phyloP scores from a whole-genome alignment of 2,888 invertebrate species.

The Acleris holmiana region DNA sequence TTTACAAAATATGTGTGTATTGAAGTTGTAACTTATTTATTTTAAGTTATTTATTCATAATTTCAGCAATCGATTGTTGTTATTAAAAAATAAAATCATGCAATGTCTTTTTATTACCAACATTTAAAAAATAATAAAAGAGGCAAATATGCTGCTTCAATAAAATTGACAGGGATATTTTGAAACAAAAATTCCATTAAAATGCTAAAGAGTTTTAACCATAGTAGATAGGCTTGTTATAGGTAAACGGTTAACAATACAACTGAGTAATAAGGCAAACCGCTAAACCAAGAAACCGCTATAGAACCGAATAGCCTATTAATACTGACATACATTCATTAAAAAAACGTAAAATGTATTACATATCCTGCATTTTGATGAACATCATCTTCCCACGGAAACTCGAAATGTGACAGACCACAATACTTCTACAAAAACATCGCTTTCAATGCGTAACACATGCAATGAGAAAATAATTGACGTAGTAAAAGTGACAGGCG shows the following conservation, averaged over 20 bases:
- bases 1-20: slow-evolving; percentile 8
- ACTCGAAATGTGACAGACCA: slow-evolving; percentile 8
- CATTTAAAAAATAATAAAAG: neutral
- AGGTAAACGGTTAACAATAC: slow-evolving; percentile 25
- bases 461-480: slow-evolving; percentile 26
- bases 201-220: slow-evolving; percentile 11
- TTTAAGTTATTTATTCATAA: slow-evolving; percentile 15
- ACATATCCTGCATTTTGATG: slow-evolving; percentile 15
- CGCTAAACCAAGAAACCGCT: slow-evolving; percentile 37
- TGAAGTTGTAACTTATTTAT: slow-evolving; percentile 15
- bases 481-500: slow-evolving; percentile 41
- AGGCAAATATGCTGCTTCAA: too few relatives aligned
- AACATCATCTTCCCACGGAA: slow-evolving; percentile 13
- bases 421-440: slow-evolving; percentile 25
- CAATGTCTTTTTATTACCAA: slow-evolving; percentile 45
- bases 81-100: slow-evolving; percentile 54
- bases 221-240: slow-evolving; percentile 17
- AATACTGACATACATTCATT: slow-evolving; percentile 24
- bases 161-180: neutral
- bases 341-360: neutral
- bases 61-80: slow-evolving; percentile 37
- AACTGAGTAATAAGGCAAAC: slow-evolving; percentile 30
- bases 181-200: neutral
- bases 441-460: slow-evolving; percentile 35
- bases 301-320: slow-evolving; percentile 3